Evolutionary conservation across 2,797 vertebrate genomes (phyloP).

Genomic region (Leuciscus waleckii): DNA sequence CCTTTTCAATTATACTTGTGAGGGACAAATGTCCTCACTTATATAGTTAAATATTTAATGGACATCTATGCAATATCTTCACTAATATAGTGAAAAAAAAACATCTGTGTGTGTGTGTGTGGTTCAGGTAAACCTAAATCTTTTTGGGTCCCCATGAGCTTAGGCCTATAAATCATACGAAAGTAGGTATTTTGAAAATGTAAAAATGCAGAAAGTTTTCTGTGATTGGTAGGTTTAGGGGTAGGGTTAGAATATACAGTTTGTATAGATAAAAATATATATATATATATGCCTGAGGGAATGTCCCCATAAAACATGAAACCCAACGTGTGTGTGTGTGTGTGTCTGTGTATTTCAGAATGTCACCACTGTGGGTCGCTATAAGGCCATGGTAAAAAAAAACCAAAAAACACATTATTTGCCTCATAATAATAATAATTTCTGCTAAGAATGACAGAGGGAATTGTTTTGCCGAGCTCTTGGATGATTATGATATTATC

Average conservation of each 20-base stretch:
- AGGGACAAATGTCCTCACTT: not conserved
- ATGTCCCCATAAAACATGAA: not conserved
- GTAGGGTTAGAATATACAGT: not conserved
- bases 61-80: not conserved
- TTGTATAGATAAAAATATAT: too few relatives aligned
- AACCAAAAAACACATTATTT: not conserved
- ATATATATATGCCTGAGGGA: not conserved
- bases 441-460: not conserved
- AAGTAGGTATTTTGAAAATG: not conserved
- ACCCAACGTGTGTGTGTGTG: not conserved
- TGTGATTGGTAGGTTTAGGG: not conserved
- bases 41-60: too few relatives aligned
- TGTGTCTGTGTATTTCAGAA: not conserved
- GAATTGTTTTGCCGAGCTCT: not conserved
- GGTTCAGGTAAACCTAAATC: not conserved
- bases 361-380: not conserved
- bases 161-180: not conserved
- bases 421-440: not conserved
- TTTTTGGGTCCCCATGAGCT: not conserved
- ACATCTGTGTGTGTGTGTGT: not conserved
- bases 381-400: conserved; percentile 2
- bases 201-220: not conserved
- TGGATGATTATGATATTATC: not conserved
- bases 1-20: not conserved
- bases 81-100: not conserved